These are phyloP conservation scores for Stigmatopora nigra DNA, from an alignment of 2,113 vertebrate species.

Conservation along the genomic window DNA sequence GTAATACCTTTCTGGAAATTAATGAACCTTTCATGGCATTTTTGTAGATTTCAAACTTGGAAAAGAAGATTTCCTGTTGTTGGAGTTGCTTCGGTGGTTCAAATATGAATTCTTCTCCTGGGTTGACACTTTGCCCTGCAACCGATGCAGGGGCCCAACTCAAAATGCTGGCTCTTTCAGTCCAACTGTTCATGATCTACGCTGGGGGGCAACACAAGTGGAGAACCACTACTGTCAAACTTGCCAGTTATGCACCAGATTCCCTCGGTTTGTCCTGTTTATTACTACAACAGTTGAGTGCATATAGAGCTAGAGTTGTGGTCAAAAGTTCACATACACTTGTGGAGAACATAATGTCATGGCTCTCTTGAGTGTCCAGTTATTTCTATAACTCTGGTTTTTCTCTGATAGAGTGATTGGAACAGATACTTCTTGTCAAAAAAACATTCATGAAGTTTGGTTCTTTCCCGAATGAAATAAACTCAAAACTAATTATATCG, in stretches of 20 bases:
- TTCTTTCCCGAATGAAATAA: too few species aligned
- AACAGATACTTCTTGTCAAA: too few species aligned
- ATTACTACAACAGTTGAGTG: not conserved
- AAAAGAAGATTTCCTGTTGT: constrained; percentile 81
- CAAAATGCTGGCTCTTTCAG: constrained; percentile 60
- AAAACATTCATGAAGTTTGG: too few species aligned
- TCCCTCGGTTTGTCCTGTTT: constrained; percentile 77
- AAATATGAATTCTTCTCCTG: constrained; percentile 89
- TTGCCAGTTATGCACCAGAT: constrained; percentile 80
- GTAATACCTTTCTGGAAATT: not conserved
- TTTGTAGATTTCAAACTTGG: constrained; percentile 71
- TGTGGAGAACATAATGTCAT: too few species aligned
- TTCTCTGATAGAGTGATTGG: too few species aligned
- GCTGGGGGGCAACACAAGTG: constrained; percentile 79
- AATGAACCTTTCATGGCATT: not conserved
- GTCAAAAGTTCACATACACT: too few species aligned
- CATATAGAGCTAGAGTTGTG: too few species aligned
- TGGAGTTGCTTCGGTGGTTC: constrained; percentile 92
- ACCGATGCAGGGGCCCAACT: constrained; percentile 77
- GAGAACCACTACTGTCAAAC: constrained; percentile 85
- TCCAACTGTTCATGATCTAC: constrained; percentile 77
- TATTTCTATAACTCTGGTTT: too few species aligned
- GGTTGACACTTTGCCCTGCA: constrained; percentile 83
- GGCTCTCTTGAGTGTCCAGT: too few species aligned
- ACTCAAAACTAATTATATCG: too few species aligned